Evolutionary conservation across 2,113 vertebrate species (phyloP).

Genomic region (Enhydra lutris): DNA sequence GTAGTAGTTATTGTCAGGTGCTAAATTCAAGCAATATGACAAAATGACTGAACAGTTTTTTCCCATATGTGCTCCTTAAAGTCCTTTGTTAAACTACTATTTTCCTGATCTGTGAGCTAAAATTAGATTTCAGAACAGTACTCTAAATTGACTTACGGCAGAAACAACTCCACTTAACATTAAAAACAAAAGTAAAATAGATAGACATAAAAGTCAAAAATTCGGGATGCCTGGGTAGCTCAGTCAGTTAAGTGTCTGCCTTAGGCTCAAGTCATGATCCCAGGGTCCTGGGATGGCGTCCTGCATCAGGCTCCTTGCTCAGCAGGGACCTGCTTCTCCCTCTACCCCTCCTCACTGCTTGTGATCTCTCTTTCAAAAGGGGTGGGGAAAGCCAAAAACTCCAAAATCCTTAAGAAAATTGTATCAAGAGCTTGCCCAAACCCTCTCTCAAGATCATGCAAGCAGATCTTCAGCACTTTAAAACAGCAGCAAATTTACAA

Average conservation of each 20-base stretch:
- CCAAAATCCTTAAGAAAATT: constrained; percentile 15
- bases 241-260: too few species aligned
- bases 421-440: constrained; percentile 19
- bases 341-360: too few species aligned
- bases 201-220: background rate
- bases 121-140: constrained; percentile 6
- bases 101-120: constrained; percentile 14
- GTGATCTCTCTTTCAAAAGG: too few species aligned
- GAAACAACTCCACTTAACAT: constrained; percentile 32
- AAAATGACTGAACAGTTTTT: background rate
- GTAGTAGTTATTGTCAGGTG: background rate
- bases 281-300: too few species aligned
- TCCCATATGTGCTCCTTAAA: background rate
- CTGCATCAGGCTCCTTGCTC: too few species aligned
- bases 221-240: background rate
- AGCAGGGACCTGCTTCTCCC: too few species aligned
- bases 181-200: constrained; percentile 20
- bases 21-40: constrained; percentile 14
- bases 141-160: background rate
- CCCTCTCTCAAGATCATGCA: constrained; percentile 32
- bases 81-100: background rate
- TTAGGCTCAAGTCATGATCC: too few species aligned
- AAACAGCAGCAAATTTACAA: constrained; percentile 52
- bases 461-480: constrained; percentile 11
- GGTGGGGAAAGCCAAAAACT: background rate